phyloP scores from a whole-genome alignment of 2,113 vertebrate species.

The Heterotilapia buettikoferi region DNA sequence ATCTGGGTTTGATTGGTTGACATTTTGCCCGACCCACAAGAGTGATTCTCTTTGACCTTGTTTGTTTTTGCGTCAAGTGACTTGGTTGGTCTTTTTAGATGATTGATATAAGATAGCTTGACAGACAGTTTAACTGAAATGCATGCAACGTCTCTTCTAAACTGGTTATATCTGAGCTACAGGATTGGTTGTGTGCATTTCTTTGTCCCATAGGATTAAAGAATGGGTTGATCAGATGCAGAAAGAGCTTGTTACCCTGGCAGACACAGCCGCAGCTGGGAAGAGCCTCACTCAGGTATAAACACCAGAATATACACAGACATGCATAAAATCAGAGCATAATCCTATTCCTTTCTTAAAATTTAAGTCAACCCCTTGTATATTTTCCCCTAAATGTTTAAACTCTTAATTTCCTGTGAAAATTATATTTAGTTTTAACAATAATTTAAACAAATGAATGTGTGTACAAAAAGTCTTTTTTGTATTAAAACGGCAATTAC shows the following conservation, averaged over 20 bases:
- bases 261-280: slow-evolving; percentile 85
- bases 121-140: slow-evolving; percentile 50
- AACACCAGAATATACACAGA: background rate
- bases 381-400: background rate
- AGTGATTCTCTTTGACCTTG: slow-evolving; percentile 10
- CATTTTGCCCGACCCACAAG: background rate
- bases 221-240: slow-evolving; percentile 98
- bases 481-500: background rate
- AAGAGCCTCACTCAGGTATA: slow-evolving; percentile 79
- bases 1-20: slow-evolving; percentile 27
- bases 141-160: background rate
- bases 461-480: background rate
- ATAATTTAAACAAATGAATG: background rate
- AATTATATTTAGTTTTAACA: background rate
- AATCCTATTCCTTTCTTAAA: background rate
- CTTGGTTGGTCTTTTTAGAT: background rate
- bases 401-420: background rate
- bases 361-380: background rate
- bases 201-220: slow-evolving; percentile 81
- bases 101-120: background rate
- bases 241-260: slow-evolving; percentile 87
- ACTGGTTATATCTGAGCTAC: background rate
- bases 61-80: slow-evolving; percentile 12
- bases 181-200: slow-evolving; percentile 5
- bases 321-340: background rate